Evolutionary conservation across 2,888 invertebrate genomes (phyloP), one percentile per base, ranked within the genome.

Genomic region (Petrolisthes cinctipes): DNA sequence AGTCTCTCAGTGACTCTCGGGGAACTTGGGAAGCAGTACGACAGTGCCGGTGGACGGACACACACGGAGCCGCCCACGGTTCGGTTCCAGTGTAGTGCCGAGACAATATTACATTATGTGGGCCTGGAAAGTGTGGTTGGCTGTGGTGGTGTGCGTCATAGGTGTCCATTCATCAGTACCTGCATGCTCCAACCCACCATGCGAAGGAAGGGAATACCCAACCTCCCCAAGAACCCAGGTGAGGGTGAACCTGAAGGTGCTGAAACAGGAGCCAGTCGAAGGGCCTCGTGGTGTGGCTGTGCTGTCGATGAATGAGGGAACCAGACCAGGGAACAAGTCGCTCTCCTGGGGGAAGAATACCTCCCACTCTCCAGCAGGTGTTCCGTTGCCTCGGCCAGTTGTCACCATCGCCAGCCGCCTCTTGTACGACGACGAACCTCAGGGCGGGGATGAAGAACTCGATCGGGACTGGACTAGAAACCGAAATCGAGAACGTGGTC

Each of bases 381-480:
- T 66, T 1, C 9, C 61, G n/a, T 51, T 78, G 37, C 86, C 86
- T 4, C 68, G 56, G 66, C 86, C 86, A 20, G 66, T 83, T n/a
- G 86, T 83, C 37, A 83, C 86, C 37, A 68, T 83, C 9, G 54
- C 86, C 80, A 83, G 83, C 17, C 83, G 83, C 11, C 83, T 83
- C 23, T 37, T 86, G 73, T 85, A 54, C 56, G 81, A 66, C 14
- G 81, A 57, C 0, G n/a, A 11, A 0, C 66, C 23, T 20, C 37
- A 20, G 14, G 80, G 23, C 9, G 81, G 14, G 37, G 51, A 82
- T 51, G 4, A 53, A 54, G 54, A n/a, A 5, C 68, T 54, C 7
- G 71, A 76, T 53, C 71, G 73, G n/a, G 61, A 23, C 5, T 37
- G 37, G 37, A 37, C 37, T 37, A 37, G 37, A 37, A 37, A 37